phyloP scores from a whole-genome alignment of 2,797 vertebrate species.

The Alauda arvensis region DNA sequence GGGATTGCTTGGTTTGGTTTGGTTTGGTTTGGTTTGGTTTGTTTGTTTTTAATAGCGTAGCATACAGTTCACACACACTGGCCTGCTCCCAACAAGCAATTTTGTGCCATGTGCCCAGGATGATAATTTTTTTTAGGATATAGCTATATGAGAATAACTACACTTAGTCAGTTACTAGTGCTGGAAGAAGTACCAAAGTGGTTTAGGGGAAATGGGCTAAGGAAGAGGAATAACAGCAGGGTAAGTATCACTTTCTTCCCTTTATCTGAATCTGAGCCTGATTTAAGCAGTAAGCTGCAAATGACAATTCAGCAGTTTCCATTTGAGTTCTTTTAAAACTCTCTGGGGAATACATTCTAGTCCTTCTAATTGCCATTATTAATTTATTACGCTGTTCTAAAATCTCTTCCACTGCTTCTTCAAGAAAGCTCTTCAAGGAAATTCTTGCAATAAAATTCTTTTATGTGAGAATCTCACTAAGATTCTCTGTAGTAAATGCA shows the following conservation, averaged over 20 bases:
- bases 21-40: no score
- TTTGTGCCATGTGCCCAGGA: background rate
- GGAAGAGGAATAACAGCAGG: background rate
- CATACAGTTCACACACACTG: background rate
- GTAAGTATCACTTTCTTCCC: background rate
- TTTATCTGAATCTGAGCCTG: background rate
- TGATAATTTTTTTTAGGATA: background rate
- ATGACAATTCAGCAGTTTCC: background rate
- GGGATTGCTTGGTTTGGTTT: no score
- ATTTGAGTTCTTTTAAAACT: background rate
- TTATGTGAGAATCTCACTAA: background rate
- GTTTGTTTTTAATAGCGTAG: background rate
- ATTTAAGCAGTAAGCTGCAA: background rate
- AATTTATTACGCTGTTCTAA: conserved; percentile 7
- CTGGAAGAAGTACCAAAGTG: background rate
- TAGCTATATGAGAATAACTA: background rate
- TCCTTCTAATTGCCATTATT: conserved; percentile 5
- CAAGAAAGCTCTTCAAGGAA: background rate
- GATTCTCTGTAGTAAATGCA: background rate
- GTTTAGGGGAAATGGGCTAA: background rate
- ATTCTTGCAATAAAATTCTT: background rate
- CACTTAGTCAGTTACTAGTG: background rate
- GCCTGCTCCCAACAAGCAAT: background rate
- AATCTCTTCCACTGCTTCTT: background rate
- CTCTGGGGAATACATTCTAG: background rate